These are phyloP conservation scores for Agonopterix arenella DNA, from an alignment of 2,888 invertebrate genomes.

Conservation along the genomic window DNA sequence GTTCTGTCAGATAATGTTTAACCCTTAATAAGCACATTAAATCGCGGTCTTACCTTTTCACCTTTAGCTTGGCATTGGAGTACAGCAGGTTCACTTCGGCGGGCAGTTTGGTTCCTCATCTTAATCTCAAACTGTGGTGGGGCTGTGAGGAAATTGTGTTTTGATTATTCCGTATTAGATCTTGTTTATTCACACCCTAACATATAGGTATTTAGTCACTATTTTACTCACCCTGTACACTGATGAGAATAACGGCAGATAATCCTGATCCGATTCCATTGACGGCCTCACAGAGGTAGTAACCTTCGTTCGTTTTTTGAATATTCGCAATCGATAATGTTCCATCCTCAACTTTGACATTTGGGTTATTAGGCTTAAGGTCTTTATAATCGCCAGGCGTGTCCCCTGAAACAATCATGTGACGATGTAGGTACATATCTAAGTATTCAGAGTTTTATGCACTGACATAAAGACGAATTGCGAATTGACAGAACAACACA, in stretches of 20 bases:
- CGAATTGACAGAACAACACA: too few relatives aligned
- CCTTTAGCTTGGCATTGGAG: conserved; percentile 95
- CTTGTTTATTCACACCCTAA: too few relatives aligned
- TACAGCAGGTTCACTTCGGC: conserved; percentile 93
- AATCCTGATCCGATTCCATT: conserved; percentile 97
- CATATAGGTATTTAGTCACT: not conserved
- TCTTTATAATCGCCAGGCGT: conserved; percentile 96
- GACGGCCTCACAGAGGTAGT: conserved; percentile 96
- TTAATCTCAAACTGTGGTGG: conserved; percentile 96
- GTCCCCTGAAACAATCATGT: conserved; percentile 78
- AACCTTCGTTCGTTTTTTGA: conserved; percentile 95
- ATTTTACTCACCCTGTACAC: conserved; percentile 86
- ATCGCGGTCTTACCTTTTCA: conserved; percentile 78
- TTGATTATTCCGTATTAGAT: too few relatives aligned
- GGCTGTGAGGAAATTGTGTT: conserved; percentile 64
- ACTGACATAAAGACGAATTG: too few relatives aligned
- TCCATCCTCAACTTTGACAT: conserved; percentile 95
- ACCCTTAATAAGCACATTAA: not conserved
- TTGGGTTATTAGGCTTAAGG: conserved; percentile 91
- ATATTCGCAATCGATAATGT: conserved; percentile 93
- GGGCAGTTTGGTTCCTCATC: conserved; percentile 92
- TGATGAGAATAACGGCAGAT: conserved; percentile 95
- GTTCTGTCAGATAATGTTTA: too few relatives aligned
- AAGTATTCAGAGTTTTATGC: too few relatives aligned
- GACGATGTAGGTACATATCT: not conserved